These are phyloP conservation scores for Thunnus maccoyii DNA, from an alignment of 2,113 vertebrate genomes.

Conservation along the genomic window DNA sequence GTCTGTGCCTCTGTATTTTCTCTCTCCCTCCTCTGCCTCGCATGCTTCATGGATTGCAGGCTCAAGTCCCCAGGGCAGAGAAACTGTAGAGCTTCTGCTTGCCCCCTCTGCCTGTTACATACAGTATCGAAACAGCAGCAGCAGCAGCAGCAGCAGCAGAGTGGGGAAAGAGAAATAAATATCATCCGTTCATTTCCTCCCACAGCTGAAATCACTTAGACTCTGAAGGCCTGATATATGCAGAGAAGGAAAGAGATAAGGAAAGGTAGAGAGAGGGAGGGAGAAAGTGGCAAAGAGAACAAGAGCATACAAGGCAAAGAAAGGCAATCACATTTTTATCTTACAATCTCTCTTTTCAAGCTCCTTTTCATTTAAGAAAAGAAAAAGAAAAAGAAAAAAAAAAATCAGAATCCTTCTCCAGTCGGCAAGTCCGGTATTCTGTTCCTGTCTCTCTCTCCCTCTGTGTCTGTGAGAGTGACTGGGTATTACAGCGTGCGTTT, in stretches of 20 bases:
- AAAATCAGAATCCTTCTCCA: constrained; percentile 71
- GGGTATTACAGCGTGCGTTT: constrained; percentile 73
- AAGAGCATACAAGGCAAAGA: constrained; percentile 45
- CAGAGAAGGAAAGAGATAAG: constrained; percentile 60
- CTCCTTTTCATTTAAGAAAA: constrained; percentile 71
- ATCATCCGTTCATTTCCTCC: constrained; percentile 83
- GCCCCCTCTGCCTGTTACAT: constrained; percentile 50
- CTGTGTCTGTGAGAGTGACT: constrained; percentile 79
- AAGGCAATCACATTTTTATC: constrained; percentile 63
- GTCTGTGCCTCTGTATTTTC: constrained; percentile 54
- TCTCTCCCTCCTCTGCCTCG: constrained; percentile 63
- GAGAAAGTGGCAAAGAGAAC: constrained; percentile 45
- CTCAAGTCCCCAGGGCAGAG: constrained; percentile 68
- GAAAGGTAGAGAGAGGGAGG: constrained; percentile 45
- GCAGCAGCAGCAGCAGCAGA: constrained; percentile 54
- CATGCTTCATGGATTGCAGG: constrained; percentile 73
- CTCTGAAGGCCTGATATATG: constrained; percentile 65
- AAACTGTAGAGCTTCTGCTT: constrained; percentile 62
- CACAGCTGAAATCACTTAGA: constrained; percentile 83
- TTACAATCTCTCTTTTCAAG: constrained; percentile 78
- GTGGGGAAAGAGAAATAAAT: constrained; percentile 77
- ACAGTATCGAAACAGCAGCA: constrained; percentile 52
- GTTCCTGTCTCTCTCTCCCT: constrained; percentile 78
- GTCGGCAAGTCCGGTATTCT: constrained; percentile 81
- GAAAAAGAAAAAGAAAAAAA: constrained; percentile 43